Evolutionary conservation across 2,113 vertebrate species (phyloP).

Genomic region (Rhinolophus sinicus): DNA sequence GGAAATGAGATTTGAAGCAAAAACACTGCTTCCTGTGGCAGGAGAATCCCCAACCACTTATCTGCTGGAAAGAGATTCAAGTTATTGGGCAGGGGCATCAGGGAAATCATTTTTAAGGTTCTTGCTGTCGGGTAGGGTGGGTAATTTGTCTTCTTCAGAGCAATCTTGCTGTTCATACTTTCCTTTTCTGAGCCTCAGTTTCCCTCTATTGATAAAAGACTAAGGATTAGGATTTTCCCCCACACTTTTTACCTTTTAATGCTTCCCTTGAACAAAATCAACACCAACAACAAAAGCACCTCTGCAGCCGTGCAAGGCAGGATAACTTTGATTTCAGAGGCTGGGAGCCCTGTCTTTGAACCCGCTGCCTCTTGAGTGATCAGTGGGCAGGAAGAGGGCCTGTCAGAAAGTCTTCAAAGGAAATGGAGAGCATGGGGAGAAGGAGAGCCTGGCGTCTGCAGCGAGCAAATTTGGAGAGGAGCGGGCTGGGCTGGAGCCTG

Average conservation of each 20-base stretch:
- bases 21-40: not conserved
- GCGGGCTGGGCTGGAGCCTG: not conserved
- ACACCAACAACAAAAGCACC: not conserved
- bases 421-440: not conserved
- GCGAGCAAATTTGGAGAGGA: not conserved
- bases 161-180: not conserved
- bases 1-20: not conserved
- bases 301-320: not conserved
- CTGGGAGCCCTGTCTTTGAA: slow-evolving; percentile 1
- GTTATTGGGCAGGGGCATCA: too few species aligned
- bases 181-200: slow-evolving; percentile 25
- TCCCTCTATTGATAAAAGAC: not conserved
- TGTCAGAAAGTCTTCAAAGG: slow-evolving; percentile 41
- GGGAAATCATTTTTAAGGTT: not conserved
- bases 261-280: not conserved
- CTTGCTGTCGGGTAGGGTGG: not conserved
- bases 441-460: not conserved
- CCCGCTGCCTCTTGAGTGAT: not conserved
- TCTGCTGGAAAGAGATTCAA: not conserved
- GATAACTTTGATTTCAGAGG: not conserved
- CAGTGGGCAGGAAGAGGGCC: not conserved
- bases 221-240: not conserved
- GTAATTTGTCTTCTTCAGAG: not conserved
- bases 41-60: not conserved
- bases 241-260: not conserved